Evolutionary conservation across 2,888 invertebrate genomes (phyloP).

Genomic region (Brachylomia viminalis): DNA sequence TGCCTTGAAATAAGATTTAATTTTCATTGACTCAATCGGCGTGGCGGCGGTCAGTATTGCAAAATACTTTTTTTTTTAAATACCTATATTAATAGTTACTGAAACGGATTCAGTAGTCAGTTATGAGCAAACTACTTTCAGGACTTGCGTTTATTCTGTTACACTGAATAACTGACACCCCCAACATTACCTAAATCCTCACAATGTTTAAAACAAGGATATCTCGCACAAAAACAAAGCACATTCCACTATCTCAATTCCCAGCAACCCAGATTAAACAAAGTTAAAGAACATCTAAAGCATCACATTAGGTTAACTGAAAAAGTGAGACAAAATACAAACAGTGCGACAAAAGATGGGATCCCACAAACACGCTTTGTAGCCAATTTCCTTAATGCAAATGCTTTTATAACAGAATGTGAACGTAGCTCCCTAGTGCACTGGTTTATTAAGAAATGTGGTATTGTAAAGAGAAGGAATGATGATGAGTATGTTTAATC

Average conservation of each 20-base stretch:
- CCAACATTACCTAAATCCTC: neutral
- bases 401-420: slow-evolving; percentile 52
- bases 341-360: slow-evolving; percentile 41
- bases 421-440: slow-evolving; percentile 1
- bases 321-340: slow-evolving; percentile 53
- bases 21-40: too few species aligned
- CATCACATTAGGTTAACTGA: slow-evolving; percentile 43
- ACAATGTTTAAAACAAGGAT: slow-evolving; percentile 1
- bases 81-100: too few species aligned
- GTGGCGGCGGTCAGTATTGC: too few species aligned
- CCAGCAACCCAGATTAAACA: slow-evolving; percentile 19
- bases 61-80: too few species aligned
- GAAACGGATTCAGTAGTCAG: too few species aligned
- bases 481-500: neutral
- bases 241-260: slow-evolving; percentile 2
- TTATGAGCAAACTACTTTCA: too few species aligned
- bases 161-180: neutral
- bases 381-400: slow-evolving; percentile 63
- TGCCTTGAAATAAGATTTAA: too few species aligned
- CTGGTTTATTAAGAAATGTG: slow-evolving; percentile 42
- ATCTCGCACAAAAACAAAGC: slow-evolving; percentile 11
- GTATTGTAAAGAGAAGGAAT: neutral
- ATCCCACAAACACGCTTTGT: slow-evolving; percentile 52
- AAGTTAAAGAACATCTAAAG: slow-evolving; percentile 24
- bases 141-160: too few species aligned